Evolutionary conservation across 2,113 vertebrate species (phyloP), one percentile per base, ranked within the genome.

Genomic region (Vulpes lagopus): DNA sequence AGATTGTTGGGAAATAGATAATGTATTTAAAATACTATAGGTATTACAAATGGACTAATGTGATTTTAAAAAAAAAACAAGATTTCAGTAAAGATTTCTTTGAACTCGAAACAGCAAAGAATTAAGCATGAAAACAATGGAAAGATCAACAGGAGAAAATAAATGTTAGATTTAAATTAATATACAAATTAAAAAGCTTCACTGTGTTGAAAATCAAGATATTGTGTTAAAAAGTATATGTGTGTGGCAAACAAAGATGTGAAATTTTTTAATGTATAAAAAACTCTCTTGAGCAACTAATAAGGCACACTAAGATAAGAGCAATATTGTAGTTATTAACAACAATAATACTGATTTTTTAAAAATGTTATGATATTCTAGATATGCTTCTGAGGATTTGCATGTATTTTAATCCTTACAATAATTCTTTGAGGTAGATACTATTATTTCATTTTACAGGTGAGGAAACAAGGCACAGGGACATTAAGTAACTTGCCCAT

Each of bases 121-220:
- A 59, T 74, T 74, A 62, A 27, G 49, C 15, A 32, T 73, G 65
- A 95, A 91, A 91, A 78, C 32, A 94, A 17, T 80, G 55, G 67
- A 90, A 87, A 80, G 17, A 69, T 2, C 55, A 89, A n/a, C 30
- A 76, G 85, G 73, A 88, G 17, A 95, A 92, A 93, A 43, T 90
- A 82, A 73, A 73, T 79, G 32, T 94, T 94, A 78, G 53, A 23
- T 90, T 69, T 94, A 90, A 92, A 57, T 38, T 85, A 49, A 49
- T 30, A 83, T 2, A 92, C 25, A 89, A 64, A 91, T 83, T 83
- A 7, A 84, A 96, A 97, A 55, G 11, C 32, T 64, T 94, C 16
- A 30, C 1, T 67, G 27, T 67, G 4, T 90, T 90, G 79, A 95
- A 94, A 93, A 59, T 67, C 11, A 71, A 89, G 59, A 53, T 65